These are phyloP conservation scores for Branchipolynoe longqiensis DNA, from an alignment of 2,888 invertebrate species.

Conservation along the genomic window DNA sequence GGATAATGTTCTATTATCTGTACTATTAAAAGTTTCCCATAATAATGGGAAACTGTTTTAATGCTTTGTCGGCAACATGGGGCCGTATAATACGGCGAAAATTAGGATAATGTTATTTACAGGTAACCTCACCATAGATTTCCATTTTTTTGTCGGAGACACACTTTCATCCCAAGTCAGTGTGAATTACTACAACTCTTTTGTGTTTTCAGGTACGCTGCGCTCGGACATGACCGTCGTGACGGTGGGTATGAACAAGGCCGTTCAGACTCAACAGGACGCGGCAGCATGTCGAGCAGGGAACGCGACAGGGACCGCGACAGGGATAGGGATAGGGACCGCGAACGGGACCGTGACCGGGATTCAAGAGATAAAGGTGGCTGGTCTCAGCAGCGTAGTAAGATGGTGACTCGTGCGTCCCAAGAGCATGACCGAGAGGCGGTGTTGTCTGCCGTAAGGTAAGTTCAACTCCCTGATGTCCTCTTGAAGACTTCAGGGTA, in stretches of 20 bases:
- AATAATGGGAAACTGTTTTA: too few species aligned
- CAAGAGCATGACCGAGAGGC: slow-evolving; percentile 78
- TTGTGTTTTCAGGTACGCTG: slow-evolving; percentile 19
- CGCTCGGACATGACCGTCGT: background rate
- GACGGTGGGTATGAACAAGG: slow-evolving; percentile 4
- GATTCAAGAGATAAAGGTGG: background rate
- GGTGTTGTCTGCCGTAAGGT: slow-evolving; percentile 77
- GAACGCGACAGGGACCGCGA: slow-evolving; percentile 47
- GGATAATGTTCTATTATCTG: too few species aligned
- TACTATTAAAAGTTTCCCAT: too few species aligned
- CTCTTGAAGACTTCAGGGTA: too few species aligned
- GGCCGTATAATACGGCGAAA: too few species aligned
- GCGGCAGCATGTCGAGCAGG: slow-evolving; percentile 46
- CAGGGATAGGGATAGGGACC: slow-evolving; percentile 23
- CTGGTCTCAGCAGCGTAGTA: slow-evolving; percentile 64
- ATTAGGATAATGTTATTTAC: too few species aligned
- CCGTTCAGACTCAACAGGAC: slow-evolving; percentile 10
- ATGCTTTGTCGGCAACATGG: too few species aligned
- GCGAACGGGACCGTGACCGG: background rate
- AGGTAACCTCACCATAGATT: too few species aligned
- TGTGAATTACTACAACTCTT: too few species aligned
- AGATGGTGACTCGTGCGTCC: slow-evolving; percentile 73
- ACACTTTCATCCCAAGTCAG: too few species aligned
- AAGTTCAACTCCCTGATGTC: too few species aligned
- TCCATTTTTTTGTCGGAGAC: too few species aligned